These are phyloP conservation scores for Distichodus sexfasciatus DNA, from an alignment of 2,797 vertebrate species.

Conservation along the genomic window DNA sequence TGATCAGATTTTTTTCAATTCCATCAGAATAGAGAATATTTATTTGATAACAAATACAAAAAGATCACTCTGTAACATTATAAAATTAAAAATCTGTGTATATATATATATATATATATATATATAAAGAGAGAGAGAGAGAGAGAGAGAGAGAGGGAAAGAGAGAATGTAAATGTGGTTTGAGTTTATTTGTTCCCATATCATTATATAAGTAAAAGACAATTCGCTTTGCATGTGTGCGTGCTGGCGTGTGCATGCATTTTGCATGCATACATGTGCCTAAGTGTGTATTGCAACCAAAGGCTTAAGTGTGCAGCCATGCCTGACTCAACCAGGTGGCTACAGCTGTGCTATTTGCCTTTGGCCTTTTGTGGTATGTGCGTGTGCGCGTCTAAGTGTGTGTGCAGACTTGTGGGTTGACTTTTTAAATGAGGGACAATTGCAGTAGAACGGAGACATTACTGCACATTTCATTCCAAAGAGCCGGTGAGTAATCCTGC, in stretches of 20 bases:
- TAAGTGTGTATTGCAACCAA: not conserved
- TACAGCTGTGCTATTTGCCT: not conserved
- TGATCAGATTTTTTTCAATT: too few relatives aligned
- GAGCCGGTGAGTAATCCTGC: slow-evolving; percentile 17
- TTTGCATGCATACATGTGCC: not conserved
- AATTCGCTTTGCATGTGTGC: not conserved
- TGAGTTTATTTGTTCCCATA: too few relatives aligned
- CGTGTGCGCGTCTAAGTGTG: too few relatives aligned
- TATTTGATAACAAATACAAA: too few relatives aligned
- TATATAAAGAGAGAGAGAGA: too few relatives aligned
- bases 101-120: too few relatives aligned
- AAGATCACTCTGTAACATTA: too few relatives aligned
- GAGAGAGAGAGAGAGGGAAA: too few relatives aligned
- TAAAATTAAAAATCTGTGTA: too few relatives aligned
- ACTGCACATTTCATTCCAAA: slow-evolving; percentile 3
- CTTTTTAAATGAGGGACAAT: not conserved
- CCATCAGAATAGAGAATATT: too few relatives aligned
- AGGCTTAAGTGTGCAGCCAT: not conserved
- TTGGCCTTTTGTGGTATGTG: not conserved
- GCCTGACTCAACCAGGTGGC: not conserved
- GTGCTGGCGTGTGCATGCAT: not conserved
- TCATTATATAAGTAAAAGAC: too few relatives aligned
- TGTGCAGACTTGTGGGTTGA: slow-evolving; percentile 10
- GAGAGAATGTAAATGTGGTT: too few relatives aligned
- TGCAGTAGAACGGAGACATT: not conserved